Evolutionary conservation across 92 coral and sea anemone species (phyloP).

Genomic region (Virgularia gustaviana): DNA sequence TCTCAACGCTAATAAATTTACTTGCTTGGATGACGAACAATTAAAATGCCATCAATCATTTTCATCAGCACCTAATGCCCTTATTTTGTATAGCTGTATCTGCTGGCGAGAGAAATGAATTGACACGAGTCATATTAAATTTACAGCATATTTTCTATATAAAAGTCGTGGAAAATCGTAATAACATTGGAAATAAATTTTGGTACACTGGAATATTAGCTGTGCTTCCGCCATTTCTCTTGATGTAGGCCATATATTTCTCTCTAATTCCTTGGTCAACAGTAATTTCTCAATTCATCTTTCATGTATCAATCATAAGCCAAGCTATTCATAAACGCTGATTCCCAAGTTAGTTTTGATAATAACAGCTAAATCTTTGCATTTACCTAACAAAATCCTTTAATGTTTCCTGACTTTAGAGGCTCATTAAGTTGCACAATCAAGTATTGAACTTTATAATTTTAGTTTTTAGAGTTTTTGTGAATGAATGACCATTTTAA

Average conservation of each 20-base stretch:
- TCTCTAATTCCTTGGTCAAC: not conserved
- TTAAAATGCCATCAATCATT: constrained; percentile 45
- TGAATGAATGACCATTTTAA: too few species aligned
- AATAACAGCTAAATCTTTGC: constrained; percentile 35
- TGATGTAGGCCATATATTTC: not conserved
- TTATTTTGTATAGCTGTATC: too few species aligned
- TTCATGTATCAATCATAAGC: constrained; percentile 23
- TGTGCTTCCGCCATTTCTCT: too few species aligned
- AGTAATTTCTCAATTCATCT: not conserved
- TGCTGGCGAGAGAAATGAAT: too few species aligned
- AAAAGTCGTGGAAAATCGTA: too few species aligned
- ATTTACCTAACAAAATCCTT: constrained; percentile 34
- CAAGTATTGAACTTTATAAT: constrained; percentile 21
- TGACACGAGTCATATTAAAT: too few species aligned
- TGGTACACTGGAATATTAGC: too few species aligned
- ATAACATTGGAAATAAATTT: too few species aligned
- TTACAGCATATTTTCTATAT: too few species aligned
- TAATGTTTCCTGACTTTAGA: constrained; percentile 45
- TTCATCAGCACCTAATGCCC: constrained; percentile 12
- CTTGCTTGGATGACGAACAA: constrained; percentile 30
- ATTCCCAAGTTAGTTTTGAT: constrained; percentile 31
- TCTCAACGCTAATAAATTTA: constrained; percentile 1
- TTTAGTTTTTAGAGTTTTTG: too few species aligned
- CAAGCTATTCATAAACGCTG: constrained; percentile 31
- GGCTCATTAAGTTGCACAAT: constrained; percentile 35